These are phyloP conservation scores for Bombus confusus DNA, from an alignment of 1,140 invertebrate genomes.

Conservation along the genomic window DNA sequence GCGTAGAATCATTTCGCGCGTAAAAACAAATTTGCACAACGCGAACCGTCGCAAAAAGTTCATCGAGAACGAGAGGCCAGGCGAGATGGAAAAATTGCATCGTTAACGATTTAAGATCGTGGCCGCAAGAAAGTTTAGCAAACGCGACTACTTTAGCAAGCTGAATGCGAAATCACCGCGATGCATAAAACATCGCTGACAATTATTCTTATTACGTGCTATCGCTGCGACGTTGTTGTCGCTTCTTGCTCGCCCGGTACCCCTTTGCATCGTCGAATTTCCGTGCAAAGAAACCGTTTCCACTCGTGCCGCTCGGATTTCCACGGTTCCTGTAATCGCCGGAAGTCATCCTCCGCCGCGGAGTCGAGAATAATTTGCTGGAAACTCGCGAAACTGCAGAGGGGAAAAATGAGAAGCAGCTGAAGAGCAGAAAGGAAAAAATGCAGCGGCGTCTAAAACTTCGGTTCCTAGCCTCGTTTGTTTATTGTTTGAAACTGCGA, in stretches of 20 bases:
- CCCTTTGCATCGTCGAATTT: not conserved
- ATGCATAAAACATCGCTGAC: constrained; percentile 34
- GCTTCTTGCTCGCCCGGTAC: not conserved
- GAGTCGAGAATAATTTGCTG: not conserved
- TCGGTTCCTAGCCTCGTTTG: not conserved
- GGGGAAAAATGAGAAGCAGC: not conserved
- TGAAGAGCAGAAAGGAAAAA: not conserved
- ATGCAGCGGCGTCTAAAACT: not conserved
- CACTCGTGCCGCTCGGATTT: not conserved
- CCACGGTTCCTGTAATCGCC: not conserved
- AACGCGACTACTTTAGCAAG: not conserved
- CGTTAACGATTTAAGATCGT: constrained; percentile 22
- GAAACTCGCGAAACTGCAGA: not conserved
- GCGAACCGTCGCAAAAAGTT: too few species aligned
- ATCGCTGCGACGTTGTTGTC: constrained; percentile 14
- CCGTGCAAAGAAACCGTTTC: not conserved
- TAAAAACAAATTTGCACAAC: constrained; percentile 3
- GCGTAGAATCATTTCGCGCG: not conserved
- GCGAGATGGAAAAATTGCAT: not conserved
- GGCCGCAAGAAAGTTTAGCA: constrained; percentile 5
- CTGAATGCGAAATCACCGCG: constrained; percentile 24
- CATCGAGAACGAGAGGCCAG: not conserved
- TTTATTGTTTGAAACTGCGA: constrained; percentile 37
- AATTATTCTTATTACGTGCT: constrained; percentile 37
- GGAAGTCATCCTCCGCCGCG: not conserved